Evolutionary conservation across 2,113 vertebrate species (phyloP), one percentile per base, ranked within the genome.

Genomic region (Sialia sialis): DNA sequence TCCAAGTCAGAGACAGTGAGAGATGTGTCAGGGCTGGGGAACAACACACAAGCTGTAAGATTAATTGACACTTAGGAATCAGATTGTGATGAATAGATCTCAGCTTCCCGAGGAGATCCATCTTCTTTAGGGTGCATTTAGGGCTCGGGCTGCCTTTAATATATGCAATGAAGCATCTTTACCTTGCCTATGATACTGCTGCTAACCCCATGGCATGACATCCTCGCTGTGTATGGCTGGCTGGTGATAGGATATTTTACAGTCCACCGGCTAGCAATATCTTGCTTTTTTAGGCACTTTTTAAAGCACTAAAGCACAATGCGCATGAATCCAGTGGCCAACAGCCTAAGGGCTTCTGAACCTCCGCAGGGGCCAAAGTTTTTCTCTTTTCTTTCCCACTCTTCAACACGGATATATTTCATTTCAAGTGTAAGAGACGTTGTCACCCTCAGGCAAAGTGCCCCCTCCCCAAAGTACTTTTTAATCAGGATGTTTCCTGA

Each of bases 131-230:
- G 82, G 89, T 52, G 66, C 77, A 59, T 95, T 93, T 94, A 97
- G 93, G 93, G 93, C 94, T 88, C 62, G 18, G 93, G 73, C 88
- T 92, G 94, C 89, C 93, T 94, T 92, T 96, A 96, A 95, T 93
- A 48, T 87, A 96, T 96, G 93, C 95, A 86, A 84, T 89, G 94
- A 96, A 93, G 87, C 92, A 90, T 95, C 96, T 95, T 94, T 96
- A 93, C 95, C 93, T 94, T 81, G 85, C 90, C 79, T 86, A 32
- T 44, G 78, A 84, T 82, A 51, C 92, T 19, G 84, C 94, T 83
- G 89, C 87, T 89, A 94, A 93, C 89, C 74, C 92, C 89, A 19
- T 82, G 89, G 68, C 92, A 90, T 19, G 90, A 84, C 92, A 90
- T 68, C 87, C 91, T 81, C 20, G 8, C 59, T 3, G 76, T 3